Evolutionary conservation across 2,888 invertebrate species (phyloP).

Genomic region (Macrophya annulata): DNA sequence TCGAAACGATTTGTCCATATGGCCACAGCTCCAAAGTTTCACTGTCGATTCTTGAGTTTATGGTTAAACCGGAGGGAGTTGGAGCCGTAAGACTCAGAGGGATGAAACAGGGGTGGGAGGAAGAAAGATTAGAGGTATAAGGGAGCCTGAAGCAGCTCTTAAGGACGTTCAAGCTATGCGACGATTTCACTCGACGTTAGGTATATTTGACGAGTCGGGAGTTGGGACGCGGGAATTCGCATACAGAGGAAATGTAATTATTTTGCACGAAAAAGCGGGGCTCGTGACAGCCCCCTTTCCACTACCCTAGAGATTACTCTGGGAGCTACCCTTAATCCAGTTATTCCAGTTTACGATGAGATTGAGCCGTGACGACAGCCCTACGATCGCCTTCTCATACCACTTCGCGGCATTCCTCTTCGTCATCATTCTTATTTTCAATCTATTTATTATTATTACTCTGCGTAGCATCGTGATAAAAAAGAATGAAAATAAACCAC

Average conservation of each 20-base stretch:
- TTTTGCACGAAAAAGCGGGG: conserved; percentile 28
- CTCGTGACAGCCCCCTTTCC: neutral
- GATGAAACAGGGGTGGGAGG: neutral
- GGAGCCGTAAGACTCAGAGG: neutral
- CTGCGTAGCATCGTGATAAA: neutral
- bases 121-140: conserved; percentile 6
- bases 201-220: conserved; percentile 22
- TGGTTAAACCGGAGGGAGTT: neutral
- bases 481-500: too few species aligned
- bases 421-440: neutral
- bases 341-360: conserved; percentile 46
- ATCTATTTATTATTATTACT: conserved; percentile 4
- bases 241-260: conserved; percentile 27
- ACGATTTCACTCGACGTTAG: conserved; percentile 30
- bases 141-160: conserved; percentile 11
- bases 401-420: neutral
- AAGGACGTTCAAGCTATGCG: neutral
- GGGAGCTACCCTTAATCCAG: conserved; percentile 43
- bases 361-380: conserved; percentile 40
- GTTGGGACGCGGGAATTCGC: neutral
- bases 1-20: neutral
- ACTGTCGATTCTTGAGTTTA: conserved; percentile 26
- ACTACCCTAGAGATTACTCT: conserved; percentile 24
- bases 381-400: neutral
- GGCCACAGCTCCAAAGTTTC: neutral